These are phyloP conservation scores for Polyodon spathula DNA, from an alignment of 2,113 vertebrate genomes.

Conservation along the genomic window DNA sequence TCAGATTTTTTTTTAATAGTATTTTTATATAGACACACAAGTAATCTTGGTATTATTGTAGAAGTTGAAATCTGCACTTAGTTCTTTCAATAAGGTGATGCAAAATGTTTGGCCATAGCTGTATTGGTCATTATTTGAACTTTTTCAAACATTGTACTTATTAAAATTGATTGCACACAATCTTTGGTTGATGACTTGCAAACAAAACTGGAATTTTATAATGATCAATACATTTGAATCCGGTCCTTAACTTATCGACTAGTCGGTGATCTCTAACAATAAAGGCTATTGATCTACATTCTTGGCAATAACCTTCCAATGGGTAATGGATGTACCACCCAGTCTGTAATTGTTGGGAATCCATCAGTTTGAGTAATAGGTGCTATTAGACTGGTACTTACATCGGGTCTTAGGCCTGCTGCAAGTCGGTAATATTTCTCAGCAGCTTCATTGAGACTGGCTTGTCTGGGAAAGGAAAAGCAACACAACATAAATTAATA, in stretches of 20 bases:
- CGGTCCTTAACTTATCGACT: conserved; percentile 18
- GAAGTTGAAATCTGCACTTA: too few relatives aligned
- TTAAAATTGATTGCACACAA: conserved; percentile 21
- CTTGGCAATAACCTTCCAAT: not conserved
- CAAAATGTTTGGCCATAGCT: conserved; percentile 10
- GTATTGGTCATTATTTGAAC: conserved; percentile 41
- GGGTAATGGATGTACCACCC: conserved; percentile 24
- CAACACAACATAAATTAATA: conserved; percentile 14
- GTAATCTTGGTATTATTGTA: too few relatives aligned
- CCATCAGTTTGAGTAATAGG: conserved; percentile 26
- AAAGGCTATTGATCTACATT: conserved; percentile 23
- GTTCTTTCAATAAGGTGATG: too few relatives aligned
- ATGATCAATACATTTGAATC: conserved; percentile 23
- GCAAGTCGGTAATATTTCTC: conserved; percentile 90
- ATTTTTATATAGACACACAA: too few relatives aligned
- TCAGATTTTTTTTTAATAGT: too few relatives aligned
- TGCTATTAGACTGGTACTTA: conserved; percentile 61
- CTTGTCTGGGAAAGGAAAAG: conserved; percentile 71
- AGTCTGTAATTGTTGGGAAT: conserved; percentile 16
- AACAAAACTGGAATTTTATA: conserved; percentile 6
- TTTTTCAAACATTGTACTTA: conserved; percentile 23
- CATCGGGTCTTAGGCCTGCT: conserved; percentile 81
- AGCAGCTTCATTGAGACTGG: conserved; percentile 87
- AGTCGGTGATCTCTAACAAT: conserved; percentile 25
- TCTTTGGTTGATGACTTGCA: conserved; percentile 36